Evolutionary conservation across 2,888 invertebrate species (phyloP).

Genomic region (Prosopocoilus inquinatus): DNA sequence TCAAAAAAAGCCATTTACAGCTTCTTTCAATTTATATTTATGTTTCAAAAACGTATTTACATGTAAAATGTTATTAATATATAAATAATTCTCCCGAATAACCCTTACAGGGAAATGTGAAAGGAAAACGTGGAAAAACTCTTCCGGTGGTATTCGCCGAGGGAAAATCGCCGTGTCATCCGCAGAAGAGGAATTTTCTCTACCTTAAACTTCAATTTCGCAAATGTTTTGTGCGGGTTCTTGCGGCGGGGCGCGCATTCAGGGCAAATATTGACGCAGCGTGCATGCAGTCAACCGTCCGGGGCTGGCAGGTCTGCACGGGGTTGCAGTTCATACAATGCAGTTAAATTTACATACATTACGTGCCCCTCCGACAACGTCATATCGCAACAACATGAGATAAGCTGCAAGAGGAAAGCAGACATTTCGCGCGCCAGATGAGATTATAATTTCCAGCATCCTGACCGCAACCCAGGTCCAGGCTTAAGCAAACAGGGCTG

Average conservation of each 20-base stretch:
- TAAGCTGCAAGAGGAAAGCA: no score
- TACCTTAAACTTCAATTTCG: conserved; percentile 26
- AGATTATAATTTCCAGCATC: no score
- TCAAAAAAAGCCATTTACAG: no score
- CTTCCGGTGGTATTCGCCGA: background rate
- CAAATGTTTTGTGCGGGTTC: conserved; percentile 17
- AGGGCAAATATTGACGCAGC: conserved; percentile 1
- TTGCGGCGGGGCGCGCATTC: background rate
- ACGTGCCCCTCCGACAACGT: background rate
- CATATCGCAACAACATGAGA: background rate
- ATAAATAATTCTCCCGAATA: no score
- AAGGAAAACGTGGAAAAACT: no score
- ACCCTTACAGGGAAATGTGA: no score
- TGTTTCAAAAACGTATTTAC: no score
- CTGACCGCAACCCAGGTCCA: no score
- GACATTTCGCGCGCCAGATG: no score
- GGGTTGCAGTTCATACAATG: background rate
- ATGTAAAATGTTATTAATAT: no score
- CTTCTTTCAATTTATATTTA: no score
- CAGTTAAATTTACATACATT: background rate
- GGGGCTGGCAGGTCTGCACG: background rate
- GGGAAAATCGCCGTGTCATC: conserved; percentile 17
- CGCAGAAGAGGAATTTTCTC: conserved; percentile 28
- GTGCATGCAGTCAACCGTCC: background rate
- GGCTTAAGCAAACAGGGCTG: no score